phyloP scores from a whole-genome alignment of 2,113 vertebrate species.

The Regulus satrapa region DNA sequence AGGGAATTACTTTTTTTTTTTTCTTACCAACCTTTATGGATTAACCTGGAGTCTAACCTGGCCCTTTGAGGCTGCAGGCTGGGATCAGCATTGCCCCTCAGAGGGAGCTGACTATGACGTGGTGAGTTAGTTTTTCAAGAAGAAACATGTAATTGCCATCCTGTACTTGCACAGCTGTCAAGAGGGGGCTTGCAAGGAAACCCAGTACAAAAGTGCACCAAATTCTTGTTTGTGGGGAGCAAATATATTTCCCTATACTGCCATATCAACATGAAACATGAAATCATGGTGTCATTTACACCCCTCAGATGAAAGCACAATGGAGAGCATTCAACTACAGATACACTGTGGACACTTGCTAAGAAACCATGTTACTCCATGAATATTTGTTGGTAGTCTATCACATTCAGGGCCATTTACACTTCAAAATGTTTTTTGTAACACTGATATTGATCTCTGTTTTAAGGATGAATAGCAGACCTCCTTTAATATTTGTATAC shows the following conservation, averaged over 20 bases:
- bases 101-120: not conserved
- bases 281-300: accelerated
- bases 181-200: not conserved
- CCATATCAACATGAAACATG: not conserved
- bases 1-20: not conserved
- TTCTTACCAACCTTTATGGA: not conserved
- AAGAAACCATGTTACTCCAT: not conserved
- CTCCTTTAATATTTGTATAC: not conserved
- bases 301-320: not conserved
- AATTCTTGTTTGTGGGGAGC: too few relatives aligned
- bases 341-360: not conserved
- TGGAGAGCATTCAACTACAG: not conserved
- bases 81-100: not conserved
- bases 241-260: too few relatives aligned
- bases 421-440: not conserved
- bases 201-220: not conserved
- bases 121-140: not conserved
- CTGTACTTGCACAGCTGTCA: not conserved
- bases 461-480: not conserved
- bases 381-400: not conserved
- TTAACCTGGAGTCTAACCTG: not conserved
- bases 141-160: not conserved
- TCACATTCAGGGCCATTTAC: not conserved
- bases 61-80: not conserved
- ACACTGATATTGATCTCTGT: not conserved